Evolutionary conservation across 1,140 invertebrate species (phyloP), one percentile per base, ranked within the genome.

Genomic region (Plutomurus gul): DNA sequence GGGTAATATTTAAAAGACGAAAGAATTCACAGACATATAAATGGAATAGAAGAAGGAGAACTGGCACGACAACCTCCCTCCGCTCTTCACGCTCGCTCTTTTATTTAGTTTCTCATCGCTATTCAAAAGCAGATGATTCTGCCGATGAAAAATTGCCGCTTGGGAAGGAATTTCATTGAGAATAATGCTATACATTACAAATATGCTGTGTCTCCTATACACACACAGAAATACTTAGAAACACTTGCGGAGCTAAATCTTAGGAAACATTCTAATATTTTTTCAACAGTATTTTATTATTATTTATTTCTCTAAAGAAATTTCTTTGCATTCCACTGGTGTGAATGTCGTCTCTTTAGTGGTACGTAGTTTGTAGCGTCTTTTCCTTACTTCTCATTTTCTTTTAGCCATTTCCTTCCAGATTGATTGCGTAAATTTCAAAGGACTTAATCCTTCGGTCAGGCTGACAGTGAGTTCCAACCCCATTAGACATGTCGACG

Each of bases 1-100:
- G 56, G 56, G 56, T 65, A 65, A 65, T 65, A 65, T 65, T 65
- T 65, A 65, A 65, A 60, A n/a, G n/a, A n/a, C n/a, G n/a, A n/a
- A n/a, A n/a, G n/a, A n/a, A n/a, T n/a, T n/a, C n/a, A n/a, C n/a
- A n/a, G n/a, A n/a, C n/a, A 43, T 43, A 43, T 10, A 43, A 43
- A 43, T 10, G n/a, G 39, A 43, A 43, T 13, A n/a, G n/a, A 43
- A n/a, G 39, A 43, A 43, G 10, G n/a, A n/a, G 39, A 43, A 13
- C 39, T 13, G 10, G n/a, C 39, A 43, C 39, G 2, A 43, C 11
- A 43, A 43, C 11, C 10, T 3, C 39, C 39, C 11, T 43, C 39
- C 39, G n/a, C 27, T n/a, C 10, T 65, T 65, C 56, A 30, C 56
- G 30, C 56, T 65, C 56, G 16, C 27, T 30, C 27, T 33, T 65